Evolutionary conservation across 2,113 vertebrate species (phyloP), one percentile per base, ranked within the genome.

Genomic region (Cebus imitator): DNA sequence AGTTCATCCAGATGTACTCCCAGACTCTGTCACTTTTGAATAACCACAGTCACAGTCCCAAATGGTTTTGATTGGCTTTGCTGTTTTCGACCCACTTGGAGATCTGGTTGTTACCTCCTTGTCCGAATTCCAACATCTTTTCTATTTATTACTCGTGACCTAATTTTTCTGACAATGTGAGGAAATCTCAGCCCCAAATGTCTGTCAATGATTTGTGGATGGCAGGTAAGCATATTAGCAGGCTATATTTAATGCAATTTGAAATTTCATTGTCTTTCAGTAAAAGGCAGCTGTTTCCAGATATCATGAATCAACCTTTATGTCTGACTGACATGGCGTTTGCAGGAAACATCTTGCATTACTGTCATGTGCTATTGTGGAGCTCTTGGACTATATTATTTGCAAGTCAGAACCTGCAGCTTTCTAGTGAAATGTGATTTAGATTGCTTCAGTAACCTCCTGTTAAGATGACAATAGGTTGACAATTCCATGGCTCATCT

Each of bases 221-320:
- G 83, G 68, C 72, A 96, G 78, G 76, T 98, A 94, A 97, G 90
- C 58, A 85, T 87, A 88, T 85, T 93, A 96, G 43, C 37, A 61
- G 43, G 40, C 70, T 97, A 84, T 90, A 95, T 90, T 98, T 97
- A 97, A 95, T 8, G 1, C 23, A 86, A 96, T 94, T 92, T 92
- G 58, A 95, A 97, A 97, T 90, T 93, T 90, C 96, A 94, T 97
- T 97, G 90, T 97, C 90, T 97, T 97, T 95, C 90, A 93, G 64
- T 73, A 85, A 97, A 97, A 97, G 80, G 66, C 96, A 97, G 87
- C 93, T 97, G 87, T 97, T 97, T 96, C 76, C 93, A 97, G 87
- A 97, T 96, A 93, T 92, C 87, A 95, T 89, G 91, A 97, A 91
- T 92, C 84, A 90, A 81, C 83, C 66, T 95, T 96, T 93, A 84